These are phyloP conservation scores for Lophura nycthemera DNA, from an alignment of 2,113 vertebrate genomes.

Conservation along the genomic window DNA sequence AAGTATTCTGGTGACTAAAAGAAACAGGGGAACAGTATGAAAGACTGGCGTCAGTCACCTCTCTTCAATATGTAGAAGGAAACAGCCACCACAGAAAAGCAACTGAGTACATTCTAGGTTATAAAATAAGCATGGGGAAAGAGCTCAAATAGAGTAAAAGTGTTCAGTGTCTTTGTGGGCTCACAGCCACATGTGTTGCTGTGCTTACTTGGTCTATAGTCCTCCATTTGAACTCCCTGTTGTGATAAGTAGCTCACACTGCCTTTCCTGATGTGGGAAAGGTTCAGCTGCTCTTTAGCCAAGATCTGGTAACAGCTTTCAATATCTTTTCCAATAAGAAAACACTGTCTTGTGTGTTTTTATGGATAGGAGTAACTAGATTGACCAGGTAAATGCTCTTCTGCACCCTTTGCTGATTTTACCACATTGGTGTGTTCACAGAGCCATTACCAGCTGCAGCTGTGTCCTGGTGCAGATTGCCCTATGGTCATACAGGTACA, in stretches of 20 bases:
- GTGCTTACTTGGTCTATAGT: not conserved
- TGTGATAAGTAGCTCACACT: not conserved
- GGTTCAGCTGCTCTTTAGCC: not conserved
- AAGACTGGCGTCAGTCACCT: not conserved
- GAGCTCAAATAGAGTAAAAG: not conserved
- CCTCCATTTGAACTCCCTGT: not conserved
- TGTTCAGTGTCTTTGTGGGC: not conserved
- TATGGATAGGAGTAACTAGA: not conserved
- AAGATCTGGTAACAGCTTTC: not conserved
- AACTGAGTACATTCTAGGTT: not conserved
- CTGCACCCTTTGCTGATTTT: not conserved
- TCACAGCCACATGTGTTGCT: not conserved
- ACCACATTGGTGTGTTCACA: slow-evolving; percentile 68
- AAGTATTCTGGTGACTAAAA: not conserved
- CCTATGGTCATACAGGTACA: slow-evolving; percentile 99
- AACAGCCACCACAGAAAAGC: not conserved
- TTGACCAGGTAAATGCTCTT: not conserved
- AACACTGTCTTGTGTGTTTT: not conserved
- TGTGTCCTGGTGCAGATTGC: slow-evolving; percentile 98
- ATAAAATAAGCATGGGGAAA: not conserved
- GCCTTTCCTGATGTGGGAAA: not conserved
- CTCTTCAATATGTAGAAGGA: not conserved
- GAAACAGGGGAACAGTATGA: not conserved
- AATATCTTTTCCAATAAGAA: not conserved
- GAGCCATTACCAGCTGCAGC: slow-evolving; percentile 99